phyloP scores from a whole-genome alignment of 2,888 invertebrate genomes.

The Drosophila subsilvestris region DNA sequence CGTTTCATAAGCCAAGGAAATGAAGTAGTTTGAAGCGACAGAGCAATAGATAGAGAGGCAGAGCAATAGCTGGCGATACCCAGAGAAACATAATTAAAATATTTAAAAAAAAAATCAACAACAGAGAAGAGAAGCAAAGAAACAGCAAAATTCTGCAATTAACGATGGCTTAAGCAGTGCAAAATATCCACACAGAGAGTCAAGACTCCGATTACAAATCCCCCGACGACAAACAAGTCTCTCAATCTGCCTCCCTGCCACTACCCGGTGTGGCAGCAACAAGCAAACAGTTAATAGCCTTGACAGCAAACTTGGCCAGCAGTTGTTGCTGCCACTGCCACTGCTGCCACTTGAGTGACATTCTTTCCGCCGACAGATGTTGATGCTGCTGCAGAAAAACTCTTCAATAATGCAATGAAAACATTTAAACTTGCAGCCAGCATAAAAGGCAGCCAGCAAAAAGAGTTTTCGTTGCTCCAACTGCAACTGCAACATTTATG shows the following conservation, averaged over 20 bases:
- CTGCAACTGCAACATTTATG: slow-evolving; percentile 74
- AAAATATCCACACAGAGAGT: neutral
- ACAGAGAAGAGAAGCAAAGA: neutral
- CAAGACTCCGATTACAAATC: slow-evolving; percentile 35
- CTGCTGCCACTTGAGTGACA: slow-evolving; percentile 59
- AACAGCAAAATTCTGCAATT: neutral
- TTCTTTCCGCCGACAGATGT: slow-evolving; percentile 52
- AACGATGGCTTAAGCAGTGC: neutral
- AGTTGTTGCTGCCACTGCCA: slow-evolving; percentile 19
- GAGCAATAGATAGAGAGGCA: neutral
- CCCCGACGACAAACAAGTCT: slow-evolving; percentile 33
- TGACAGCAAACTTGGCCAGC: slow-evolving; percentile 53
- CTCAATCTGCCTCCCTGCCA: slow-evolving; percentile 1
- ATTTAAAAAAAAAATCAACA: neutral
- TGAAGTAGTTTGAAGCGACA: neutral
- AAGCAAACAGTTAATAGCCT: slow-evolving; percentile 56
- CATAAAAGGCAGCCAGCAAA: slow-evolving; percentile 28
- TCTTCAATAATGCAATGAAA: slow-evolving; percentile 75
- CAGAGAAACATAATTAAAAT: neutral
- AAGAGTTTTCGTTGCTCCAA: slow-evolving; percentile 48
- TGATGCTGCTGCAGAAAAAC: slow-evolving; percentile 38
- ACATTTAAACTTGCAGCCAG: slow-evolving; percentile 63
- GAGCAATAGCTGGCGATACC: no score
- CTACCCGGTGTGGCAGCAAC: slow-evolving; percentile 17
- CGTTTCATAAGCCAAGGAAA: slow-evolving; percentile 10